phyloP scores from a whole-genome alignment of 2,888 invertebrate genomes.

The Emmelina monodactyla region DNA sequence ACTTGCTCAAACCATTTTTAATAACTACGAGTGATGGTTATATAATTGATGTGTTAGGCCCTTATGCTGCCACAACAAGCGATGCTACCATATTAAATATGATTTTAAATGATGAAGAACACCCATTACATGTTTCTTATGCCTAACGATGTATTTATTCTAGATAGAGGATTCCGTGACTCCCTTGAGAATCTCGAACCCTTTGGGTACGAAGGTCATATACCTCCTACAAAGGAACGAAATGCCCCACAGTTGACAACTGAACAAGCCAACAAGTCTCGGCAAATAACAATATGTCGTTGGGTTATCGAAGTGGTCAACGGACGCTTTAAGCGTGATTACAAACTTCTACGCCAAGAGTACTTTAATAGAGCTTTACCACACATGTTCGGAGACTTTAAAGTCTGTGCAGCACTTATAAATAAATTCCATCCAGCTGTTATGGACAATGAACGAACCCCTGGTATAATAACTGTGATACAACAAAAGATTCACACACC shows the following conservation, averaged over 20 bases:
- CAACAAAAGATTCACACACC: too few relatives aligned
- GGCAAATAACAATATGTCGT: conserved; percentile 6
- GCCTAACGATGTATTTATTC: conserved; percentile 3
- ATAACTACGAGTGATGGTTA: too few relatives aligned
- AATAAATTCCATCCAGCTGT: conserved; percentile 6
- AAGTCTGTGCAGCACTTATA: conserved; percentile 5
- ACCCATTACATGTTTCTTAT: neutral
- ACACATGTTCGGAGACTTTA: conserved; percentile 6
- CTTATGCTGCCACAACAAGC: too few relatives aligned
- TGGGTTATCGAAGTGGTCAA: conserved; percentile 9
- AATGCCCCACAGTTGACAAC: conserved; percentile 4
- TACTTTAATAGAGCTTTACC: conserved; percentile 7
- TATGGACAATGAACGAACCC: conserved; percentile 4
- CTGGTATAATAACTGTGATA: too few relatives aligned
- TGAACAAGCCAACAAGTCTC: conserved; percentile 5
- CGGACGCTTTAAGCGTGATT: conserved; percentile 6
- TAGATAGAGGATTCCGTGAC: conserved; percentile 9
- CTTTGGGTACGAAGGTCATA: conserved; percentile 5
- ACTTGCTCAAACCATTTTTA: too few relatives aligned
- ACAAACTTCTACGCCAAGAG: conserved; percentile 6
- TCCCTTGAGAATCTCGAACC: conserved; percentile 1
- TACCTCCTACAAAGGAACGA: conserved; percentile 5
- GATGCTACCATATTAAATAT: too few relatives aligned
- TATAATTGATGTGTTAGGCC: too few relatives aligned
- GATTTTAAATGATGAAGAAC: too few relatives aligned